Evolutionary conservation across 2,888 invertebrate species (phyloP), one percentile per base, ranked within the genome.

Genomic region (Eilema caniola): DNA sequence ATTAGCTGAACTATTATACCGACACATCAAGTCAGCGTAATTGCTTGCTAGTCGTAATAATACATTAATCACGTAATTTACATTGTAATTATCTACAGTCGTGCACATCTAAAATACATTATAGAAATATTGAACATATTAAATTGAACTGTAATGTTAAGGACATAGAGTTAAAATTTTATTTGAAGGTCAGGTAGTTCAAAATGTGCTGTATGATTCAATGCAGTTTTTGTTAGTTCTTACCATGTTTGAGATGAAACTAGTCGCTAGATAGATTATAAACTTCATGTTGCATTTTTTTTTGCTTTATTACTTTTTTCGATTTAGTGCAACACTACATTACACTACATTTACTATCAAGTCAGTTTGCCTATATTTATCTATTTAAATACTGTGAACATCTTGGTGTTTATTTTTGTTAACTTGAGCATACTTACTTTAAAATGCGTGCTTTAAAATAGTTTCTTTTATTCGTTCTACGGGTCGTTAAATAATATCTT

Each of bases 61-160:
- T 41, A 47, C 23, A 47, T n/a, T 28, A 14, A 67, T 61, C 47
- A 61, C 60, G n/a, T 28, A 66, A 66, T 67, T 61, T 31, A 23
- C 23, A 47, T n/a, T 47, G 28, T 47, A 67, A 61, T 67, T 67
- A 28, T 25, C 1, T 10, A 37, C 20, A 59, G 10, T 14, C 61
- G 25, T 59, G 25, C 59, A 37, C 31, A 8, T 65, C 20, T 24
- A 11, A 57, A n/a, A 1, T 1, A 33, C 16, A 56, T 33, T 24
- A 62, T 37, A 37, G 4, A 16, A 66, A 20, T 25, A 23, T 59
- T 5, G 10, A n/a, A n/a, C 16, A n/a, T 10, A 25, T 41, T 37
- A 63, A 47, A 56, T 8, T 12, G 47, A 28, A 64, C 63, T 28
- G 25, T 47, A 64, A 53, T 53, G 14, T 31, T 14, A 53, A 23